Conservation (phyloP, 2,797 vertebrate species). For the Menidia menidia region DNA sequence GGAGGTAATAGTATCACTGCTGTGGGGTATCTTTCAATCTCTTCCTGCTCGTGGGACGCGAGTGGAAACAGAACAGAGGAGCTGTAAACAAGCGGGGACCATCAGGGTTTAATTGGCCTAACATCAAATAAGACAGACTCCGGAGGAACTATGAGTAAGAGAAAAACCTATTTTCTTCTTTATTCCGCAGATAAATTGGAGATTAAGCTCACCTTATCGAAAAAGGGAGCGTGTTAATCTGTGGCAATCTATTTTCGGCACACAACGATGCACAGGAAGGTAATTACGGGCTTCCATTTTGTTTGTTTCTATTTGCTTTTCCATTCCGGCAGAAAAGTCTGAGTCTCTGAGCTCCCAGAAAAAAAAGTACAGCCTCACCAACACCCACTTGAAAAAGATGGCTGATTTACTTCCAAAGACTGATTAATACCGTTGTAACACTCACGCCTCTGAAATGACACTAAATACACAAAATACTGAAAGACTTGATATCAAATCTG, state of each 20-base stretch:
- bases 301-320: background rate
- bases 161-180: slow-evolving; percentile 29
- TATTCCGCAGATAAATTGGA: slow-evolving; percentile 25
- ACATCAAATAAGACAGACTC: slow-evolving; percentile 44
- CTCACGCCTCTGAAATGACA: no score
- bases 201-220: slow-evolving; percentile 4
- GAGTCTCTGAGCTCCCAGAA: no score
- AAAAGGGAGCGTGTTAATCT: background rate
- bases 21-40: slow-evolving; percentile 46
- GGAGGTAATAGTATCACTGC: slow-evolving; percentile 48
- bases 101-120: slow-evolving; percentile 48
- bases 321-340: background rate
- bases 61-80: slow-evolving; percentile 21
- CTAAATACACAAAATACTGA: background rate
- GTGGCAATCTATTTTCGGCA: background rate
- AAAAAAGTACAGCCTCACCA: background rate
- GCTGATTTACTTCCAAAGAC: background rate
- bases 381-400: background rate
- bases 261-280: background rate
- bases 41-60: slow-evolving; percentile 40
- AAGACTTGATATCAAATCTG: no score
- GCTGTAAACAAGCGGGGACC: slow-evolving; percentile 23
- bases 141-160: slow-evolving; percentile 32
- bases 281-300: background rate
- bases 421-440: background rate